Conservation (phyloP, 2,797 vertebrate genomes). For the Harpagifer antarcticus region DNA sequence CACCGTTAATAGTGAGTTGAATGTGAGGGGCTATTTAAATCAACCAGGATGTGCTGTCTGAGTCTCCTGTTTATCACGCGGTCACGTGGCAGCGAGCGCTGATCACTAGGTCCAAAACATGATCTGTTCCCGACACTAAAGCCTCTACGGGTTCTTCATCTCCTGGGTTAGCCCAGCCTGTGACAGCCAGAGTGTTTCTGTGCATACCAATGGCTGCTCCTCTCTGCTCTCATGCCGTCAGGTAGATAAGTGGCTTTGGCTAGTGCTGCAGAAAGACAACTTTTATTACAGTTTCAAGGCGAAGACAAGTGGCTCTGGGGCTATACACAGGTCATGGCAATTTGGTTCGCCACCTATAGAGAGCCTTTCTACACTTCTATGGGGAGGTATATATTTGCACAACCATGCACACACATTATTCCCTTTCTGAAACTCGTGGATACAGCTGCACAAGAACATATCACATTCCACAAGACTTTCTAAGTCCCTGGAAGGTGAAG, state of each 20-base stretch:
- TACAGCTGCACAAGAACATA: slow-evolving; percentile 2
- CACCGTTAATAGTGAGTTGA: slow-evolving; percentile 63
- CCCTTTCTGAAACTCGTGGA: neutral
- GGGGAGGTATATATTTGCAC: neutral
- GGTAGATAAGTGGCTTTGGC: slow-evolving; percentile 61
- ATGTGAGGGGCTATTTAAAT: slow-evolving; percentile 69
- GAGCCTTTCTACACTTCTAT: slow-evolving; percentile 16
- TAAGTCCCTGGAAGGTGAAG: slow-evolving; percentile 39
- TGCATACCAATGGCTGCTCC: slow-evolving; percentile 71
- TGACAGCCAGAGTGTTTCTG: slow-evolving; percentile 65
- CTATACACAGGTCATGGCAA: slow-evolving; percentile 45
- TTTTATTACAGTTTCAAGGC: slow-evolving; percentile 65
- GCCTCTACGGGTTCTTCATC: slow-evolving; percentile 73
- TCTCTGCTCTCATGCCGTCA: slow-evolving; percentile 52
- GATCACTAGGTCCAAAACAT: slow-evolving; percentile 73
- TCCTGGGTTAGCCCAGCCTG: slow-evolving; percentile 67
- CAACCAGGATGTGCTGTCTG: slow-evolving; percentile 44
- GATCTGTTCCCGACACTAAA: slow-evolving; percentile 69
- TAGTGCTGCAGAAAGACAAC: slow-evolving; percentile 42
- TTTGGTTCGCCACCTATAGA: slow-evolving; percentile 39
- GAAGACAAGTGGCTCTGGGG: slow-evolving; percentile 31
- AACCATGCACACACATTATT: neutral
- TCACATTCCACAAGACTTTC: slow-evolving; percentile 23
- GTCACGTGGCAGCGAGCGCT: slow-evolving; percentile 64
- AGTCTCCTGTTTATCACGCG: slow-evolving; percentile 69